Evolutionary conservation across 2,113 vertebrate genomes (phyloP).

Genomic region (Azemiops feae): DNA sequence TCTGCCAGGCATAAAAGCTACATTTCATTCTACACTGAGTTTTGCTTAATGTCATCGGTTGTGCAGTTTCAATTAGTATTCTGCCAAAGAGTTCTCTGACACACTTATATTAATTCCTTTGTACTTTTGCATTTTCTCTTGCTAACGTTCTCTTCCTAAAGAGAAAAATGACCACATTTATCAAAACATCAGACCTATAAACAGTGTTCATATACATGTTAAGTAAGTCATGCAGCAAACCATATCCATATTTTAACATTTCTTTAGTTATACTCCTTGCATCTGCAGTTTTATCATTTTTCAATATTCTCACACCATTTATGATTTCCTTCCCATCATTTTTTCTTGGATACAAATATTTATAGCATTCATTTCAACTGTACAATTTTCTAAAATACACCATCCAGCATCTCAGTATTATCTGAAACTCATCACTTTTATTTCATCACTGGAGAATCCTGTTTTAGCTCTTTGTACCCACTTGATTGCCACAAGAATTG

Average conservation of each 20-base stretch:
- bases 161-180: neutral
- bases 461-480: neutral
- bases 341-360: neutral
- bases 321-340: neutral
- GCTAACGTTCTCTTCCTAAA: neutral
- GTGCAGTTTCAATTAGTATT: neutral
- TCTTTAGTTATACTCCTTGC: neutral
- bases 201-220: neutral
- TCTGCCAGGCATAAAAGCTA: neutral
- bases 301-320: neutral
- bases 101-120: neutral
- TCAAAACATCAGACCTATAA: neutral
- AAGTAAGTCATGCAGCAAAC: neutral
- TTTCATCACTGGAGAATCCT: neutral
- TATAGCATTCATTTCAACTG: neutral
- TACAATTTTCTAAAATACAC: neutral
- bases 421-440: neutral
- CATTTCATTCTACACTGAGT: neutral
- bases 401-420: neutral
- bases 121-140: neutral
- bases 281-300: neutral
- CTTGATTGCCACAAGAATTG: neutral
- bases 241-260: neutral
- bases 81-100: neutral
- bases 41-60: neutral